A percentile compares a stretch with the other conserved stretches of the same genome.
phyloP scores from a whole-genome alignment of 2,113 vertebrate genomes.

The Ptyas mucosa region DNA sequence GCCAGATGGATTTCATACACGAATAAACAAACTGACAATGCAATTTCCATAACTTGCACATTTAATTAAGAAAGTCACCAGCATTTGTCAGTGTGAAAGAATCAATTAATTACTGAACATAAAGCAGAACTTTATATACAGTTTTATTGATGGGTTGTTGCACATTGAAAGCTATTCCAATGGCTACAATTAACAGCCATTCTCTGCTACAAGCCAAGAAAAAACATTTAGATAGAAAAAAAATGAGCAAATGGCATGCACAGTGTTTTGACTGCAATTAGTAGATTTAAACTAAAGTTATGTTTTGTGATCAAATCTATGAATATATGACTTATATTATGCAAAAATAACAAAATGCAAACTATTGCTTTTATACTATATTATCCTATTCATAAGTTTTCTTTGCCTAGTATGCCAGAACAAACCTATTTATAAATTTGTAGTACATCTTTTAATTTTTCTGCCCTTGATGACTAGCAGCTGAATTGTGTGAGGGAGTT shows the following conservation, averaged over 20 bases:
- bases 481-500: background rate
- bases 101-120: constrained; percentile 20
- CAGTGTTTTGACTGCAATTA: background rate
- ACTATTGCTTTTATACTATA: background rate
- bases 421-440: background rate
- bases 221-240: background rate
- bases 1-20: constrained; percentile 4
- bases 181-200: background rate
- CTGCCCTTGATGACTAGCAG: background rate
- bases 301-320: background rate
- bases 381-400: background rate
- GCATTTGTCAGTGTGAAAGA: background rate
- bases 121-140: constrained; percentile 23
- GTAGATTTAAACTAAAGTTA: background rate
- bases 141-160: background rate
- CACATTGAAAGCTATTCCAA: background rate
- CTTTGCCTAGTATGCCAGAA: background rate
- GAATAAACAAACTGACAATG: constrained; percentile 25
- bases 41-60: constrained; percentile 23
- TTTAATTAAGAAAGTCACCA: constrained; percentile 29
- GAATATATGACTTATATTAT: background rate
- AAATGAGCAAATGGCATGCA: background rate
- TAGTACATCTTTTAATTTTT: background rate
- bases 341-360: background rate
- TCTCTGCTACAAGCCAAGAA: background rate